These are phyloP conservation scores for Corythornis vintsioides DNA, from an alignment of 2,113 vertebrate genomes.

Conservation along the genomic window DNA sequence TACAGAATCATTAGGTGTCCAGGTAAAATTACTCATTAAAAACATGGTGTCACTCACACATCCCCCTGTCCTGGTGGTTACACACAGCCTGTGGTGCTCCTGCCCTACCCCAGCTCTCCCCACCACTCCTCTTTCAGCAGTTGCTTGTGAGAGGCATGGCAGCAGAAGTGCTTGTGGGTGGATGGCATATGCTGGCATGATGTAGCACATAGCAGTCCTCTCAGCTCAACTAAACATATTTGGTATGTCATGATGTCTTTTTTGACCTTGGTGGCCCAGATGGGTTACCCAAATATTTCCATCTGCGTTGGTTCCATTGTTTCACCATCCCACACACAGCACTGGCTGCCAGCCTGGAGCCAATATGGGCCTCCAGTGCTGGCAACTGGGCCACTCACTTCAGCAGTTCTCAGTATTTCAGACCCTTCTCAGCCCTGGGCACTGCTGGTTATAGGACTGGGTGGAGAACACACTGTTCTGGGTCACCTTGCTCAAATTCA, in stretches of 20 bases:
- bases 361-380: not conserved
- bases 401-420: not conserved
- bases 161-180: constrained; percentile 38
- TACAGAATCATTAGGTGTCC: not conserved
- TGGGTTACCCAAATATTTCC: constrained; percentile 25
- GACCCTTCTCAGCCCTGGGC: not conserved
- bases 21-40: not conserved
- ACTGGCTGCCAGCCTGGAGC: not conserved
- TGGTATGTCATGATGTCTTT: not conserved
- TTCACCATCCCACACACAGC: not conserved
- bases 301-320: not conserved
- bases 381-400: not conserved
- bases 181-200: not conserved
- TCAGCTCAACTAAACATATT: not conserved
- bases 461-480: not conserved
- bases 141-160: not conserved
- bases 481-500: not conserved
- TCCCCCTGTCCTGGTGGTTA: no score
- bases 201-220: not conserved
- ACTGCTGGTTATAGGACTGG: not conserved
- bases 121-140: not conserved
- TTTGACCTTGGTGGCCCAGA: constrained; percentile 12
- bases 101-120: not conserved
- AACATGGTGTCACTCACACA: not conserved
- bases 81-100: not conserved